Conservation (phyloP, 2,113 vertebrate species). For the Notothenia rossii region DNA sequence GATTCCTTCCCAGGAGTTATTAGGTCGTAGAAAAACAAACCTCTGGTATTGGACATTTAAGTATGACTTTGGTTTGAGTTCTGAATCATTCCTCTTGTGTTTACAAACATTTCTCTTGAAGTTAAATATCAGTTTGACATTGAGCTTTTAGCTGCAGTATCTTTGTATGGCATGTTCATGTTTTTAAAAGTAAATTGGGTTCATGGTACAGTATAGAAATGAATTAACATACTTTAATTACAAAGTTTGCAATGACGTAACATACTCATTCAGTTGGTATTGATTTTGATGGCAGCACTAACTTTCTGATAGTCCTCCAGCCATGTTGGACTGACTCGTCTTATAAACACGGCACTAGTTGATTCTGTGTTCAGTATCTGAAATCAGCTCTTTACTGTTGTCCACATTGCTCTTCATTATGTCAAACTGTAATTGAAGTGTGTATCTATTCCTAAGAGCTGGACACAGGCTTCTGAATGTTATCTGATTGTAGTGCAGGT, state of each 20-base stretch:
- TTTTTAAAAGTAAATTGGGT: conserved; percentile 9
- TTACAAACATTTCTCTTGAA: conserved; percentile 24
- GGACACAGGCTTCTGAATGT: conserved; percentile 37
- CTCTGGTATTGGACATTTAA: conserved; percentile 10
- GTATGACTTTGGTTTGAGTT: conserved; percentile 3
- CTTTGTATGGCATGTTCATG: conserved; percentile 14
- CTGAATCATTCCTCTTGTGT: conserved; percentile 13
- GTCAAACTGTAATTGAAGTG: conserved; percentile 3
- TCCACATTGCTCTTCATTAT: conserved; percentile 5
- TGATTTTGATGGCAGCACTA: not conserved
- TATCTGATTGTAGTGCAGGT: conserved; percentile 1
- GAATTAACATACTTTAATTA: conserved; percentile 37
- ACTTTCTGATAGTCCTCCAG: conserved; percentile 5
- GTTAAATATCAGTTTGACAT: conserved; percentile 14
- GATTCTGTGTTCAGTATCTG: conserved; percentile 17
- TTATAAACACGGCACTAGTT: conserved; percentile 12
- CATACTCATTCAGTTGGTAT: conserved; percentile 14
- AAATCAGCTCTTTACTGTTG: conserved; percentile 5
- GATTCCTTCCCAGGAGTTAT: not conserved
- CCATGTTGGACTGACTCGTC: conserved; percentile 12
- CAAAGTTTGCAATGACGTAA: conserved; percentile 15
- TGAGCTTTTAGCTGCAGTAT: conserved; percentile 20
- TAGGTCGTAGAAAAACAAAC: not conserved
- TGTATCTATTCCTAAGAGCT: not conserved
- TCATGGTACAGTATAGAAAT: conserved; percentile 33